Percentiles rank a stretch among this genome's conserved stretches.
Conservation (phyloP, 92 coral and sea anemone genomes). For the Epizoanthus ramosus region DNA sequence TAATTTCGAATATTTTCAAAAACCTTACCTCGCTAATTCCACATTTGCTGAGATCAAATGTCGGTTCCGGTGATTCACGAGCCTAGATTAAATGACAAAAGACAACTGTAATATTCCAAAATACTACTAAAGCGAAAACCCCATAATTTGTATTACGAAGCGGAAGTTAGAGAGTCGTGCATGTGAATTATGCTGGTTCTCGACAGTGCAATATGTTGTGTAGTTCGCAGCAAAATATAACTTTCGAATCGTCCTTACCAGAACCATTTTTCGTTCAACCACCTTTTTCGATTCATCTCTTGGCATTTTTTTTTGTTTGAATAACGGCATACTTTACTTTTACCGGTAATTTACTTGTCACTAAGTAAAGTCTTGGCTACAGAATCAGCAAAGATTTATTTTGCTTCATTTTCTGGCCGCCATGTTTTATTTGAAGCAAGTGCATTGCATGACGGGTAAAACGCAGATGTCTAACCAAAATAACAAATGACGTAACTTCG, state of each 20-base stretch:
- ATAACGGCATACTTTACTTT: constrained; percentile 75
- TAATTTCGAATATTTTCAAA: neutral
- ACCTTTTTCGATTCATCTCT: constrained; percentile 86
- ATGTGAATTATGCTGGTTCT: neutral
- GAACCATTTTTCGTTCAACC: constrained; percentile 79
- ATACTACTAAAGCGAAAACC: neutral
- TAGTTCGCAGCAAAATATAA: neutral
- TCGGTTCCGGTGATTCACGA: constrained; percentile 88
- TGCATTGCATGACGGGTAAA: constrained; percentile 28
- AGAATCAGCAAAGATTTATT: neutral
- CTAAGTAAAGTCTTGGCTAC: too few species aligned
- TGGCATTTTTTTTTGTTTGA: constrained; percentile 79
- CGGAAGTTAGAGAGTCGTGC: neutral
- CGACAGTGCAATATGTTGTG: too few species aligned
- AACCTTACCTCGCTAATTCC: constrained; percentile 79
- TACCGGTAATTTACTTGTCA: neutral
- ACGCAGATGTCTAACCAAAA: constrained; percentile 1
- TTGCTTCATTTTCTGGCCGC: constrained; percentile 13
- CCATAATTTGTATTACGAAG: neutral
- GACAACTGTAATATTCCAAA: neutral
- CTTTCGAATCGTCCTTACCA: constrained; percentile 64
- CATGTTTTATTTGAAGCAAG: constrained; percentile 3
- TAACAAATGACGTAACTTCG: constrained; percentile 39
- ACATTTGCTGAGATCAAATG: constrained; percentile 90
- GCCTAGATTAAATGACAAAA: constrained; percentile 61